Conservation (phyloP, 2,797 vertebrate genomes). For the Crypturellus tataupa region DNA sequence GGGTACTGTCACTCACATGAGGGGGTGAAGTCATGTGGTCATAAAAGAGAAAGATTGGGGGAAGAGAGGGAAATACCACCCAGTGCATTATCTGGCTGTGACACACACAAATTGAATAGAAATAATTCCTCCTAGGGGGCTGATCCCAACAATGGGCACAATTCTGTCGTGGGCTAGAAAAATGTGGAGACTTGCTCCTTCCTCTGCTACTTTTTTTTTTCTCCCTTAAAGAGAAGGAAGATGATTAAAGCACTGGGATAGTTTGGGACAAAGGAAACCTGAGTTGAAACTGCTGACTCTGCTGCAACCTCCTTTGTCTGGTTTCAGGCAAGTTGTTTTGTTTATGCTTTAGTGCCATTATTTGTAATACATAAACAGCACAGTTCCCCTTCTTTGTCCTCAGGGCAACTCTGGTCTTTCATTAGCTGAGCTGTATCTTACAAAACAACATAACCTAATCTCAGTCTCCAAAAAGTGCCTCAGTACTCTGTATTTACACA, state of each 20-base stretch:
- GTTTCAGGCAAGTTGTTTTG: slow-evolving; percentile 46
- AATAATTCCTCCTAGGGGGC: slow-evolving; percentile 74
- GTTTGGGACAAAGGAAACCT: slow-evolving; percentile 53
- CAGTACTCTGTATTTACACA: neutral
- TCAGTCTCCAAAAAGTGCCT: neutral
- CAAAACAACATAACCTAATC: slow-evolving; percentile 39
- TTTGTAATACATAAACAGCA: slow-evolving; percentile 34
- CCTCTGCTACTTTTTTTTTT: slow-evolving; percentile 19
- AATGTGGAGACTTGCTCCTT: slow-evolving; percentile 1
- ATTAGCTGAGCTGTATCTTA: slow-evolving; percentile 20
- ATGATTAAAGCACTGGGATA: slow-evolving; percentile 26
- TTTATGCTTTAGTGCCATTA: slow-evolving; percentile 38
- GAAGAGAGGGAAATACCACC: slow-evolving; percentile 77
- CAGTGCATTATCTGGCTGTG: slow-evolving; percentile 79
- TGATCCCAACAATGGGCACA: slow-evolving; percentile 70
- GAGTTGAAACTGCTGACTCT: slow-evolving; percentile 54
- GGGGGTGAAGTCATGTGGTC: slow-evolving; percentile 83
- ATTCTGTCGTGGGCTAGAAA: slow-evolving; percentile 56
- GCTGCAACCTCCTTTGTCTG: slow-evolving; percentile 28
- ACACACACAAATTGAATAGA: slow-evolving; percentile 79
- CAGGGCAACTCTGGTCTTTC: neutral
- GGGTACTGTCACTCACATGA: slow-evolving; percentile 82
- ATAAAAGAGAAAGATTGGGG: slow-evolving; percentile 78
- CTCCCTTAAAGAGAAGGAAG: slow-evolving; percentile 21
- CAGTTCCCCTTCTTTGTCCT: slow-evolving; percentile 20